Evolutionary conservation across 2,113 vertebrate genomes (phyloP).

Genomic region (Connochaetes taurinus): DNA sequence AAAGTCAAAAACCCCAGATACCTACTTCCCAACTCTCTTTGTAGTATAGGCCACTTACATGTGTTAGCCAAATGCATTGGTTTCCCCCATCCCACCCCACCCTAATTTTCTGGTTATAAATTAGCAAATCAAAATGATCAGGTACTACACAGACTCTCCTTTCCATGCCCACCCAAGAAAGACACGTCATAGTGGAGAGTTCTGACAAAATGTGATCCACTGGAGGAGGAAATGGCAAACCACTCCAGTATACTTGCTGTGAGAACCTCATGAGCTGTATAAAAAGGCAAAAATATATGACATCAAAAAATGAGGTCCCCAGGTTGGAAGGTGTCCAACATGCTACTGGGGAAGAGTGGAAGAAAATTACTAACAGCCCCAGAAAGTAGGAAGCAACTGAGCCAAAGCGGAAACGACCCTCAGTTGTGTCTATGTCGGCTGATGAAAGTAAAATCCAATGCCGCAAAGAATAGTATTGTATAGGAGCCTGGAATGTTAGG

Average conservation of each 20-base stretch:
- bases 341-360: too few relatives aligned
- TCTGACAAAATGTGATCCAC: background rate
- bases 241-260: background rate
- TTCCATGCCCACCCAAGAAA: background rate
- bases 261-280: background rate
- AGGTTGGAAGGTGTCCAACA: background rate
- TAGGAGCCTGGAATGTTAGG: background rate
- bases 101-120: background rate
- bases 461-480: too few relatives aligned
- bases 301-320: background rate
- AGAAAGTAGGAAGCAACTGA: too few relatives aligned
- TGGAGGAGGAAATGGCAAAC: background rate
- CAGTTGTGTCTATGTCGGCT: too few relatives aligned
- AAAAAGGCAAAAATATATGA: background rate
- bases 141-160: background rate
- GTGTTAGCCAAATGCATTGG: background rate
- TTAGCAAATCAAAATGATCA: background rate
- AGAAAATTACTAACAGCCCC: too few relatives aligned
- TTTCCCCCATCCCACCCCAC: background rate
- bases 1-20: background rate
- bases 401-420: too few relatives aligned
- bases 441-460: too few relatives aligned
- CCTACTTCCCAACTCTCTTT: background rate
- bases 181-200: background rate
- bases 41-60: background rate